Evolutionary conservation across 2,888 invertebrate genomes (phyloP), one percentile per base, ranked within the genome.

Genomic region (Drosophila demipolita): DNA sequence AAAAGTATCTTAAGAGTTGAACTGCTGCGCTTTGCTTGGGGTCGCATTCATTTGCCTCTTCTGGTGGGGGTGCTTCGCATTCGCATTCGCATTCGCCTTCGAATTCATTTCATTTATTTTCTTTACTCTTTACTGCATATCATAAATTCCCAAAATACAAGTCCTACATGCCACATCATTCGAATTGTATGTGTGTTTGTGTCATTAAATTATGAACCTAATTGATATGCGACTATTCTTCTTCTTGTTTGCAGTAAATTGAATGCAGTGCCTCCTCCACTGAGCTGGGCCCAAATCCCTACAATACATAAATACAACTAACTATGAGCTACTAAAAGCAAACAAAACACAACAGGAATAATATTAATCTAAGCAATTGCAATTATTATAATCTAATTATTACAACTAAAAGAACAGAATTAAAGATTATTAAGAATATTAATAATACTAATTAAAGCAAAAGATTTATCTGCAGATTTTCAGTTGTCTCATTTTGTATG

Each of bases 221-320:
- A 78, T 75, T 83, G 80, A 73, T 73, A 67, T 78, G 67, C 65
- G 17, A 67, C 48, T 72, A 61, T 72, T 78, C 72, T 78, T 84
- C 80, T 79, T 90, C 72, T 87, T 75, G 82, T 85, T 91, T 89
- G 73, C 89, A 89, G 89, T 91, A 72, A 90, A 91, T 82, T 89
- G 87, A 89, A 79, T 75, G 78, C 69, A 69, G 66, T 73, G 64
- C 50, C 52, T 55, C 50, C 52, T 55, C 58, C 79, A 63, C 38
- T 45, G 64, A 68, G 59, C 61, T 59, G 75, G 62, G 59, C 48
- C 58, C 57, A 35, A 33, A 17, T n/a, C 68, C 63, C 69, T n/a
- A 38, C 55, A 53, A 69, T 49, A 62, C 53, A 72, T 50, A 72
- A 50, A 53, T 33, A 57, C 80, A 75, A 80, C 58, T 66, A 74